A percentile compares a stretch with the other conserved stretches of the same genome.
These are phyloP conservation scores for Pollenia angustigena DNA, from an alignment of 2,888 invertebrate genomes.

Conservation along the genomic window DNA sequence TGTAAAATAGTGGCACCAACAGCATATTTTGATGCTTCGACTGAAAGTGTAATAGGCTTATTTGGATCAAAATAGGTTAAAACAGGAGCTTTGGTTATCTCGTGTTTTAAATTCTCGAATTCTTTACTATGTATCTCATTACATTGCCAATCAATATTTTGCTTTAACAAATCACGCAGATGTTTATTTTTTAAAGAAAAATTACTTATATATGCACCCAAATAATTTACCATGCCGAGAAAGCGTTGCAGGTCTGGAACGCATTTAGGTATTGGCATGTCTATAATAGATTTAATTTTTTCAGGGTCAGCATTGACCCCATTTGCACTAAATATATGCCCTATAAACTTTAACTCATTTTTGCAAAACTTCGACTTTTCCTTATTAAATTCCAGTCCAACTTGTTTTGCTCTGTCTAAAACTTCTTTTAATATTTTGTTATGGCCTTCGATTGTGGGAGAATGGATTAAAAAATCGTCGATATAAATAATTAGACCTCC, in stretches of 20 bases:
- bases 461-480: too few relatives aligned
- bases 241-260: constrained; percentile 53
- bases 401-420: constrained; percentile 54
- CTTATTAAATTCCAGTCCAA: constrained; percentile 66
- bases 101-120: constrained; percentile 61
- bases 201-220: constrained; percentile 72
- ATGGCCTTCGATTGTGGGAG: constrained; percentile 54
- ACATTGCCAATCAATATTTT: constrained; percentile 66
- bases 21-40: too few relatives aligned
- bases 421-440: constrained; percentile 60
- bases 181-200: too few relatives aligned
- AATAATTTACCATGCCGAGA: constrained; percentile 72
- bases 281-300: constrained; percentile 33
- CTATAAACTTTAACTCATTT: constrained; percentile 62
- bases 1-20: too few relatives aligned
- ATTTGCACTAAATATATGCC: too few relatives aligned
- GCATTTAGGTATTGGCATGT: constrained; percentile 18
- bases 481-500: constrained; percentile 57
- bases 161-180: constrained; percentile 63
- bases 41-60: too few relatives aligned
- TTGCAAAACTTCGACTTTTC: constrained; percentile 49
- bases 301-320: too few relatives aligned
- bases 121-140: constrained; percentile 44
- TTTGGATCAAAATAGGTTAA: constrained; percentile 60
- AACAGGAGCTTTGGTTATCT: too few relatives aligned